Evolutionary conservation across 2,113 vertebrate genomes (phyloP), one percentile per base, ranked within the genome.

Genomic region (Cathartes aura): DNA sequence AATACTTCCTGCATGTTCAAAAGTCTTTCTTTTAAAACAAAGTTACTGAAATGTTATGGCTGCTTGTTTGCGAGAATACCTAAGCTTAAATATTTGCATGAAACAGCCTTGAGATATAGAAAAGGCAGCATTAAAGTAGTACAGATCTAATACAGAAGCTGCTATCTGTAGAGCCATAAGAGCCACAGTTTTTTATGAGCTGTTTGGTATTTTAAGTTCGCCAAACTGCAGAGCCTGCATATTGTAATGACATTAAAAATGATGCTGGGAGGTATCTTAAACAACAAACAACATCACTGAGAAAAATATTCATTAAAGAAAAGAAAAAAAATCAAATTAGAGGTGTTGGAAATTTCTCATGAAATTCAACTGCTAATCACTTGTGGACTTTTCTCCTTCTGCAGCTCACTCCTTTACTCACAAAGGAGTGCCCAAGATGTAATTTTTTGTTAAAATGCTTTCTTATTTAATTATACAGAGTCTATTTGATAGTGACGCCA

Each of bases 401-500:
- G 92, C 94, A 96, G 79, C 94, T 97, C 94, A 71, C 91, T 96
- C 79, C 81, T 90, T 97, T 94, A 95, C 94, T 95, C 97, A 98
- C 92, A 97, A 97, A 98, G 89, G 81, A 97, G 94, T 92, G 87
- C 96, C 96, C 93, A 96, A 98, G 93, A 98, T 97, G 97, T 91
- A 95, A 96, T 97, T 97, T 97, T 97, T 97, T 96, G 93, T 96
- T 93, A 94, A 97, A 97, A 92, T 53, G 58, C 53, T 96, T 90
- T 92, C 85, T 98, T 98, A 98, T 98, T 98, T 98, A 98, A 98
- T 98, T 98, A 98, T 80, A 98, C 79, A 94, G 97, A 97, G 76
- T 90, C 95, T 97, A 97, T 97, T 94, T 96, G 94, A 87, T 91
- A 97, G 92, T 72, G 95, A 98, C 95, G 88, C 98, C 94, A 97